phyloP scores from a whole-genome alignment of 2,888 invertebrate species.

The Sinopyrophorus schimmeli region DNA sequence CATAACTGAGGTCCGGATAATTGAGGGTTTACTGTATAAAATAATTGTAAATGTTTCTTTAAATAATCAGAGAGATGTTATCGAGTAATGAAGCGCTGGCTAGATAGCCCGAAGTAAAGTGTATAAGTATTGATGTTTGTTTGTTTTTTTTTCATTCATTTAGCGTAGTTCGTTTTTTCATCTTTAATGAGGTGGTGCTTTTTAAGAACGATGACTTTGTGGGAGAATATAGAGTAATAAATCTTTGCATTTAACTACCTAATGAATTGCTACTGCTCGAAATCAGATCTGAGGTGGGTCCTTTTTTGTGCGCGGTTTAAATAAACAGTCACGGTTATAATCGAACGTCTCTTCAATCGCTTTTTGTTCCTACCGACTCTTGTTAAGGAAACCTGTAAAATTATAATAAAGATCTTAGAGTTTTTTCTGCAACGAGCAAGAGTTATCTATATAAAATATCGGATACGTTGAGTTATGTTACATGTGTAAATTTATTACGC shows the following conservation, averaged over 20 bases:
- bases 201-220: slow-evolving; percentile 44
- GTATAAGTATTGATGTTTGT: slow-evolving; percentile 5
- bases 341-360: slow-evolving; percentile 32
- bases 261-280: slow-evolving; percentile 44
- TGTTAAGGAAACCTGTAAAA: slow-evolving; percentile 48
- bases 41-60: background rate
- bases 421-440: slow-evolving; percentile 39
- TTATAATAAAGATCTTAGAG: slow-evolving; percentile 51
- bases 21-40: no score
- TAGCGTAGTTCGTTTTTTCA: slow-evolving; percentile 21
- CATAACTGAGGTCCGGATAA: no score
- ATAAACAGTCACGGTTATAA: slow-evolving; percentile 44
- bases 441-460: slow-evolving; percentile 36
- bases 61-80: slow-evolving; percentile 1
- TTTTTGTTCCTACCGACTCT: slow-evolving; percentile 37
- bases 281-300: slow-evolving; percentile 45
- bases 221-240: slow-evolving; percentile 41
- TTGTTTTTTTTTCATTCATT: slow-evolving; percentile 16
- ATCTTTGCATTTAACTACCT: slow-evolving; percentile 42
- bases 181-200: slow-evolving; percentile 26
- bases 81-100: slow-evolving; percentile 3
- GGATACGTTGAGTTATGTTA: slow-evolving; percentile 45
- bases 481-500: slow-evolving; percentile 46
- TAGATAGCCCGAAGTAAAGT: slow-evolving; percentile 7
- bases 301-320: slow-evolving; percentile 44